Conservation (phyloP, 1,140 invertebrate genomes). For the Drosophila seguyi region DNA sequence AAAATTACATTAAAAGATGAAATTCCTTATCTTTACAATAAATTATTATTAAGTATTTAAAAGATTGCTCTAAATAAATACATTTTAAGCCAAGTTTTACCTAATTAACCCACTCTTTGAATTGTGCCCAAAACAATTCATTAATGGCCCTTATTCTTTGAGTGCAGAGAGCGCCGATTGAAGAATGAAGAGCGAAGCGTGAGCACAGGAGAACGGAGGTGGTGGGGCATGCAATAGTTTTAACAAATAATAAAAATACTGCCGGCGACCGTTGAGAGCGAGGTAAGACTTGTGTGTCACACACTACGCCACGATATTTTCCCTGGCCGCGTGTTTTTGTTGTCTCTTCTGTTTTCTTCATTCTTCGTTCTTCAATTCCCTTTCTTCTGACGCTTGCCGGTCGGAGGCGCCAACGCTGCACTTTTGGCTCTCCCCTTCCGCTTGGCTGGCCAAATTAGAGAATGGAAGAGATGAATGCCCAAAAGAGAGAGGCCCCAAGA, state of each 20-base stretch:
- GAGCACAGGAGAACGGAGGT: conserved; percentile 7
- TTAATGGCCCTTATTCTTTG: neutral
- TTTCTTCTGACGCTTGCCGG: conserved; percentile 22
- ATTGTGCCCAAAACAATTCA: neutral
- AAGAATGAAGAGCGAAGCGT: neutral
- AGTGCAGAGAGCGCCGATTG: conserved; percentile 20
- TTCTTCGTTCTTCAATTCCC: conserved; percentile 25
- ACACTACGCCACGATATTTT: conserved; percentile 35
- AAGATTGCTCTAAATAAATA: neutral
- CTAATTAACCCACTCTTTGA: neutral
- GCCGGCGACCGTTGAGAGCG: conserved; percentile 36
- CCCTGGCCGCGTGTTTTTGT: conserved; percentile 51
- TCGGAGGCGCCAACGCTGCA: conserved; percentile 40
- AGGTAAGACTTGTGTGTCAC: conserved; percentile 16
- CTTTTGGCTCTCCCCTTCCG: conserved; percentile 32
- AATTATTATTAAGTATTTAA: neutral
- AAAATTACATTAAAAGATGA: neutral
- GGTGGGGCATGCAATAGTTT: conserved; percentile 32
- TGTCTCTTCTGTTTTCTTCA: conserved; percentile 32
- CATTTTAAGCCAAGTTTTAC: too few relatives aligned
- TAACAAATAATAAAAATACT: conserved; percentile 16
- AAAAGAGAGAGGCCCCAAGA: neutral
- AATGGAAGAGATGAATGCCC: neutral
- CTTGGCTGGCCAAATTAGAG: conserved; percentile 29
- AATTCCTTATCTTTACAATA: neutral